phyloP scores from a whole-genome alignment of 2,113 vertebrate genomes.

The Sebastes schlegelii region DNA sequence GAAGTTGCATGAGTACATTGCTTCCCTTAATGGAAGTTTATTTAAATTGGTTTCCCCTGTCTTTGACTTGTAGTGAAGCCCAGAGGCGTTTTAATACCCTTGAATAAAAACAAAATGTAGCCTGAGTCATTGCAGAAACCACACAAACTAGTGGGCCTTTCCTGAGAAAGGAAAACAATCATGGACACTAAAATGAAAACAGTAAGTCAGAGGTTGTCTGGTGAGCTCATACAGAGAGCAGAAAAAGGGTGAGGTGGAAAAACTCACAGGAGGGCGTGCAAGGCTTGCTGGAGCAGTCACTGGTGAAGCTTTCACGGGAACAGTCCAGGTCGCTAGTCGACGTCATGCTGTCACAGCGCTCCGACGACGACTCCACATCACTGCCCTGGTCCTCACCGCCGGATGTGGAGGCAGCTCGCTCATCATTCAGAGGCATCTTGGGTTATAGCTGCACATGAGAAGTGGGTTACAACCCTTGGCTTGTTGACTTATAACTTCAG shows the following conservation, averaged over 20 bases:
- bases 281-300: slow-evolving; percentile 92
- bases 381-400: slow-evolving; percentile 87
- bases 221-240: not conserved
- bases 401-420: slow-evolving; percentile 81
- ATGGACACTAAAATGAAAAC: not conserved
- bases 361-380: slow-evolving; percentile 88
- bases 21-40: no score
- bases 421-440: slow-evolving; percentile 91
- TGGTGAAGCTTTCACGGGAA: slow-evolving; percentile 91
- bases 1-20: not conserved
- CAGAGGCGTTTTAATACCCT: not conserved
- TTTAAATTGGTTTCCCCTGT: not conserved
- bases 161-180: not conserved
- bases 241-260: not conserved
- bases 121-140: not conserved
- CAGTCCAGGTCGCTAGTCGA: slow-evolving; percentile 88
- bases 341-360: slow-evolving; percentile 86
- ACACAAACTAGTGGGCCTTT: not conserved
- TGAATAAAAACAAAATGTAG: not conserved
- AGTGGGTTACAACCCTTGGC: not conserved
- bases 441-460: slow-evolving; percentile 51
- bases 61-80: not conserved
- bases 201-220: not conserved
- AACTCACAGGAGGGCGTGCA: slow-evolving; percentile 92
- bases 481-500: not conserved